phyloP scores from a whole-genome alignment of 2,888 invertebrate species.

The Pollenia amentaria region DNA sequence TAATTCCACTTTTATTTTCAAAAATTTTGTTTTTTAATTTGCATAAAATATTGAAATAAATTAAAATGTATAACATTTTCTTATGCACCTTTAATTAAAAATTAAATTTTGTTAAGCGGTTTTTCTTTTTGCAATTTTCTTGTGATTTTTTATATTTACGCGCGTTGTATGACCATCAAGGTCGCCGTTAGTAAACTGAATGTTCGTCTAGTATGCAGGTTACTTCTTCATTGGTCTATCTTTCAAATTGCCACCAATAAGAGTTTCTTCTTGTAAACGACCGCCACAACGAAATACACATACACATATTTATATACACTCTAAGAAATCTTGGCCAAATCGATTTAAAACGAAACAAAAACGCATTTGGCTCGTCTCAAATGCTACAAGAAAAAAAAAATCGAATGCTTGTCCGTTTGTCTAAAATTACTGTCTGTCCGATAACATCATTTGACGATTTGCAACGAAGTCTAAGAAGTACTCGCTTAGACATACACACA shows the following conservation, averaged over 20 bases:
- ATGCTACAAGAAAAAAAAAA: slow-evolving; percentile 35
- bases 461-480: slow-evolving; percentile 61
- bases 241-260: slow-evolving; percentile 68
- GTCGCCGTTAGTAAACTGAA: slow-evolving; percentile 84
- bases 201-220: slow-evolving; percentile 75
- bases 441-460: slow-evolving; percentile 52
- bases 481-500: background rate
- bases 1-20: slow-evolving; percentile 7
- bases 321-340: slow-evolving; percentile 44
- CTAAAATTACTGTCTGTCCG: background rate
- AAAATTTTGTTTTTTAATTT: slow-evolving; percentile 1
- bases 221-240: slow-evolving; percentile 77
- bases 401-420: slow-evolving; percentile 62
- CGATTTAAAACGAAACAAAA: slow-evolving; percentile 43
- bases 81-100: slow-evolving; percentile 11
- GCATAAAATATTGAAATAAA: background rate
- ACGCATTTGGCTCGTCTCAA: slow-evolving; percentile 58
- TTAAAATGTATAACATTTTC: slow-evolving; percentile 5
- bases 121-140: slow-evolving; percentile 33
- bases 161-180: slow-evolving; percentile 84
- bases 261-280: slow-evolving; percentile 60
- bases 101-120: slow-evolving; percentile 21
- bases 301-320: background rate
- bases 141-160: slow-evolving; percentile 65
- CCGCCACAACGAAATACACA: slow-evolving; percentile 10